Base-by-base conservation (phyloP, 2,888 invertebrate genomes). In the Belgica antarctica region DNA sequence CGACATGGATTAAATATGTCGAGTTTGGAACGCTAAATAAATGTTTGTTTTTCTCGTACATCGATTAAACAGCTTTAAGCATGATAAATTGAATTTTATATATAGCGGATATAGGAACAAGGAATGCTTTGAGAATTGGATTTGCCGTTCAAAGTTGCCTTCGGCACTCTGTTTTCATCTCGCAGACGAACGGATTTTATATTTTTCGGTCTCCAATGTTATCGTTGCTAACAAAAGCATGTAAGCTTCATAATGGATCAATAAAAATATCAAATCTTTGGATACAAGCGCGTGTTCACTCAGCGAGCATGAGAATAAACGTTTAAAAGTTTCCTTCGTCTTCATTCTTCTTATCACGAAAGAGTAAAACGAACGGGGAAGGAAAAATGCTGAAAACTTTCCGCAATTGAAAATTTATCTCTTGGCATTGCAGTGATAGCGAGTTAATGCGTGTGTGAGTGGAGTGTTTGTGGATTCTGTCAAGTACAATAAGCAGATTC, bases 31-130 rank as follows among this genome's bases (percentile, higher is more conserved):
- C 19, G 10, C n/a, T n/a, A n/a, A n/a, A n/a, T 46, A 66, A 66
- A 66, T 28, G 4, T 61, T 61, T 24, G 24, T 47, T 41, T 19
- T 28, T 19, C 15, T 22, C 19, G 17, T 46, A 17, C 24, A 46
- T 27, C 65, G 65, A 66, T 66, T 66, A 66, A 66, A 19, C 46
- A 66, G 47, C 65, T 41, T 47, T 47, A 68, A 68, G 52, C 27
- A 68, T 68, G 68, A 68, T 68, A 68, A 68, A 68, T 68, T 68
- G 68, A 68, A 46, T 52, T 52, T 52, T 22, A 8, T 17, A n/a
- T n/a, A 3, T 22, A 52, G 4, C 52, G 22, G 5, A 19, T 17
- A 52, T 41, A 52, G 22, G 59, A 52, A 27, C 52, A 25, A 27
- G 22, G n/a, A 59, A 59, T 27, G 25, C 4, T 46, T 36, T 46